These are phyloP conservation scores for Actenoides lindsayi DNA, from an alignment of 2,113 vertebrate species.

Conservation along the genomic window DNA sequence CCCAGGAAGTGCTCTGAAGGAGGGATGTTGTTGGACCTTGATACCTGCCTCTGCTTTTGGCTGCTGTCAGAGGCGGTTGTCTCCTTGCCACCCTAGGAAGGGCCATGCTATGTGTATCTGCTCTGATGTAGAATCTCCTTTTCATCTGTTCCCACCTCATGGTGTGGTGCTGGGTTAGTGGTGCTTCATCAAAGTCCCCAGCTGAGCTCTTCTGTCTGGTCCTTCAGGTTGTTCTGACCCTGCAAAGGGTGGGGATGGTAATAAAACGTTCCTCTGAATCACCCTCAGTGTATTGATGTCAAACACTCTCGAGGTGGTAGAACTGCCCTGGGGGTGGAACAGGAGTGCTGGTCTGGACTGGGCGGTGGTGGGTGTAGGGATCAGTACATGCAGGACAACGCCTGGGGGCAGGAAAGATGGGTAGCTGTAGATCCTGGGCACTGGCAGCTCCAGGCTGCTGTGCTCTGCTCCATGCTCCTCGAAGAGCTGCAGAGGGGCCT, in stretches of 20 bases:
- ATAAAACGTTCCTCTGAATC: background rate
- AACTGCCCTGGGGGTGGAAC: background rate
- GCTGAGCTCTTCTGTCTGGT: background rate
- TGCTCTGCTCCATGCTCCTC: background rate
- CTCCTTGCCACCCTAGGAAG: rapidly evolving
- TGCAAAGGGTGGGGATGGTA: background rate
- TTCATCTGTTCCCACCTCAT: rapidly evolving
- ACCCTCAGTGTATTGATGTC: background rate
- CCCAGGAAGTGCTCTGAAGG: rapidly evolving
- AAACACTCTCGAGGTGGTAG: rapidly evolving
- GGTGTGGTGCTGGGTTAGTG: background rate
- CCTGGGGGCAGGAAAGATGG: too few species aligned
- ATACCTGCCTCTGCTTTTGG: rapidly evolving
- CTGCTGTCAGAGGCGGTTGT: rapidly evolving
- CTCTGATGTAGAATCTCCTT: background rate
- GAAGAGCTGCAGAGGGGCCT: background rate
- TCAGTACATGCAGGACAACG: background rate
- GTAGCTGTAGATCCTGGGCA: background rate
- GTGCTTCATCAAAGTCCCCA: background rate
- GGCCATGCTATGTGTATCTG: rapidly evolving
- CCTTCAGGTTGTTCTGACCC: too few species aligned
- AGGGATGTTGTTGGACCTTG: rapidly evolving
- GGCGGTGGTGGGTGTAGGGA: background rate
- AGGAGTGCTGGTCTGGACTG: background rate
- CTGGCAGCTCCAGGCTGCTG: too few species aligned